Conservation (phyloP, 2,888 invertebrate species). For the Mylabris sibirica region DNA sequence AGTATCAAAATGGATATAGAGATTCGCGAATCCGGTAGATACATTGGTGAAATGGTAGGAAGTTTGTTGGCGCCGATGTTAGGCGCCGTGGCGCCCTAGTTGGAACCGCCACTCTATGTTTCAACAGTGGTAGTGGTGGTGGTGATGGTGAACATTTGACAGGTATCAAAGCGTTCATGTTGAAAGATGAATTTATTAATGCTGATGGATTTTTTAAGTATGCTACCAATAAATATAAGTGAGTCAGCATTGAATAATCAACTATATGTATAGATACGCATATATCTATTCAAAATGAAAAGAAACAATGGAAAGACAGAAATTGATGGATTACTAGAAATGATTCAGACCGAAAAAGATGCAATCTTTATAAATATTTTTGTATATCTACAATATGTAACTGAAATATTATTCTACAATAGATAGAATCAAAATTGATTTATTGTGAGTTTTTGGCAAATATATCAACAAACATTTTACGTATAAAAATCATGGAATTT, state of each 20-base stretch:
- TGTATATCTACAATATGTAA: not conserved
- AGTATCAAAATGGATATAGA: conserved; percentile 40
- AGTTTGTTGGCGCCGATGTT: conserved; percentile 56
- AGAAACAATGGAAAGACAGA: not conserved
- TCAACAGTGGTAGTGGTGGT: conserved; percentile 19
- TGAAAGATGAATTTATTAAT: conserved; percentile 6
- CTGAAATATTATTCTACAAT: not conserved
- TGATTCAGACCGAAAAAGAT: not conserved
- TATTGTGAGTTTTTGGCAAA: no score
- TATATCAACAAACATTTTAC: no score
- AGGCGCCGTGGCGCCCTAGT: conserved; percentile 64
- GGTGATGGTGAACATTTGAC: conserved; percentile 21
- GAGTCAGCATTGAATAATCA: not conserved
- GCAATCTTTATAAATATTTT: not conserved
- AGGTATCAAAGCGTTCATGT: conserved; percentile 23
- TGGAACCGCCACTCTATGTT: conserved; percentile 31
- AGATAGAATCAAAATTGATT: no score
- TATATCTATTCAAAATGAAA: not conserved
- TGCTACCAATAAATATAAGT: conserved; percentile 1
- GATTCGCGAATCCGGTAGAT: conserved; percentile 42
- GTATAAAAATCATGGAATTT: no score
- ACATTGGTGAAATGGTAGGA: conserved; percentile 42
- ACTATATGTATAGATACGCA: not conserved
- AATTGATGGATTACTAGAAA: not conserved
- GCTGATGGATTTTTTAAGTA: not conserved